A percentile compares a stretch with the other conserved stretches of the same genome.
These are phyloP conservation scores for Trichechus manatus DNA, from an alignment of 2,113 vertebrate species.

Conservation along the genomic window DNA sequence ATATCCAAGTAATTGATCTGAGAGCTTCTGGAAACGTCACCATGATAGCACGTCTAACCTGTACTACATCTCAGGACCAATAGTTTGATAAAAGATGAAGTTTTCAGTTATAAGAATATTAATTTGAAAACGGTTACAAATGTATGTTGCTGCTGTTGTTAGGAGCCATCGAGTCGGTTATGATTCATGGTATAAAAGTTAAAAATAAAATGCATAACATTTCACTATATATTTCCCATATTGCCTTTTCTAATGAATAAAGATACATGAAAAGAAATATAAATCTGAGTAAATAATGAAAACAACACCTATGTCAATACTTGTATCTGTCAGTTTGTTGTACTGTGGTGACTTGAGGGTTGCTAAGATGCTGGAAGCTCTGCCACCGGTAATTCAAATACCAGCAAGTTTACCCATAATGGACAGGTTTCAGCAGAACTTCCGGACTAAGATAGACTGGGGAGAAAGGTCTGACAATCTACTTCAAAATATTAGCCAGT, in stretches of 20 bases:
- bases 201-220: background rate
- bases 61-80: background rate
- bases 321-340: background rate
- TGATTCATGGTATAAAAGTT: background rate
- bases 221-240: background rate
- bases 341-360: background rate
- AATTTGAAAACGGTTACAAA: background rate
- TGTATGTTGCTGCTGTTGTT: background rate
- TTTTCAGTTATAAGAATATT: background rate
- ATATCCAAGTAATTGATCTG: background rate
- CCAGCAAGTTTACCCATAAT: background rate
- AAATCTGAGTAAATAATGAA: background rate
- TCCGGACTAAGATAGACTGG: background rate
- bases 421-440: background rate
- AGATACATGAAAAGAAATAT: background rate
- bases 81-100: background rate
- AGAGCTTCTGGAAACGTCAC: background rate
- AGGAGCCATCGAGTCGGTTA: background rate
- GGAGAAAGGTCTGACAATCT: background rate
- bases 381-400: background rate
- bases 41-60: background rate
- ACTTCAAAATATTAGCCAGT: background rate
- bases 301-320: background rate
- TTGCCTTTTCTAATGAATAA: background rate
- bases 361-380: background rate